Base-by-base conservation (phyloP, 2,113 vertebrate genomes). In the Sturnira hondurensis region DNA sequence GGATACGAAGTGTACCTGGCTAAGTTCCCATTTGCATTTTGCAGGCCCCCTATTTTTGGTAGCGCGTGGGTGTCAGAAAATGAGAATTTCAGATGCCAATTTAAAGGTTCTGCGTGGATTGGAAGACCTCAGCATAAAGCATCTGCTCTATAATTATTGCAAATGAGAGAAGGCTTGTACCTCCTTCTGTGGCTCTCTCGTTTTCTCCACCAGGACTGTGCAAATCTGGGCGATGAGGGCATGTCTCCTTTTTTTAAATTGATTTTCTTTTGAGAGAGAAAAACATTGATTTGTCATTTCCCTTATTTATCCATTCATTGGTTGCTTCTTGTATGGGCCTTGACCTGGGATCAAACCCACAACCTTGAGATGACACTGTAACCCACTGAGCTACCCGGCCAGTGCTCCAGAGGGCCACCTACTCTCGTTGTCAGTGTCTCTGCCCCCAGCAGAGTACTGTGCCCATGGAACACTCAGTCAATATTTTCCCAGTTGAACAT, bases 61-160 rank as follows among this genome's bases (percentile, higher is more conserved):
- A 45, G 20, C 33, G 41, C 85, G 22, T 52, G 12, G 4, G 7
- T 65, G 13, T 38, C 78, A 36, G 26, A 74, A 38, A 54, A 24
- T 45, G 56, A 89, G 70, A 36, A 24, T 89, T 84, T 63, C 78
- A 92, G 82, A 45, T 71, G 50, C 43, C 19, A 41, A 81, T 77
- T 45, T 71, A 50, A 82, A 83, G 56, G 13, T 41, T n/a, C 63
- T 70, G 33, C 7, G 0, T 22, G 26, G 45, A 70, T 50, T 15
- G 50, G 8, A 74, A 47, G 22, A 68, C 10, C 33, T 43, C 14
- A 54, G 38, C 5, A 36, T 47, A 47, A 87, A 94, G 8, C 17
- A 10, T 24, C 73, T 41, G 4, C 20, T 31, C 12, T 17, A 20
- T 10, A 33, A 36, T 26, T 36, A 24, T 26, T 41, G 33, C 28